Percentiles rank a stretch among this genome's conserved stretches.
These are phyloP conservation scores for Theretra japonica DNA, from an alignment of 2,888 invertebrate genomes.

Conservation along the genomic window DNA sequence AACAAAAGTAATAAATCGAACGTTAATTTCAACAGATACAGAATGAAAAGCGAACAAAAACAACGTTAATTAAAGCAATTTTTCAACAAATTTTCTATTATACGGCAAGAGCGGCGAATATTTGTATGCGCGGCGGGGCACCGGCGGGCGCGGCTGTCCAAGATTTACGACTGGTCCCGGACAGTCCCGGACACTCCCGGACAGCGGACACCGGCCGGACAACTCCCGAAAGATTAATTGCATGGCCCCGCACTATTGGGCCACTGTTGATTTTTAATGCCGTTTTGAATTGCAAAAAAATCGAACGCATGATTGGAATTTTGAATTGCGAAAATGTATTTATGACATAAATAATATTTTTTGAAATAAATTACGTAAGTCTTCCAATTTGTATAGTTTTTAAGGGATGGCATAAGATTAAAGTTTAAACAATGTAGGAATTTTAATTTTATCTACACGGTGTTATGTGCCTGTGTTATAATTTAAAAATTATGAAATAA, in stretches of 20 bases:
- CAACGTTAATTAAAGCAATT: constrained; percentile 38
- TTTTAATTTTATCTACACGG: too few relatives aligned
- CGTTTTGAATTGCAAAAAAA: constrained; percentile 41
- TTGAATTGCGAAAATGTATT: neutral
- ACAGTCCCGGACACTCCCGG: constrained; percentile 55
- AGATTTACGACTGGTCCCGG: constrained; percentile 60
- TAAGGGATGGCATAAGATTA: too few relatives aligned
- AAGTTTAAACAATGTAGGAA: too few relatives aligned
- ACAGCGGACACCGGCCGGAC: constrained; percentile 64
- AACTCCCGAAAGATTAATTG: constrained; percentile 74
- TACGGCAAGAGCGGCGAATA: constrained; percentile 51
- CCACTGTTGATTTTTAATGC: constrained; percentile 71
- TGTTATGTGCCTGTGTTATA: too few relatives aligned
- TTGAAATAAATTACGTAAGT: too few relatives aligned
- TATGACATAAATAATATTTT: neutral
- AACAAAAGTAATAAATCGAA: constrained; percentile 23
- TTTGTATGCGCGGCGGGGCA: constrained; percentile 69
- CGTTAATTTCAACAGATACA: constrained; percentile 22
- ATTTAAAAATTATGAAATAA: too few relatives aligned
- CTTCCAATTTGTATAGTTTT: too few relatives aligned
- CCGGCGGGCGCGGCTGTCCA: constrained; percentile 65
- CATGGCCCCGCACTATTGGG: constrained; percentile 59
- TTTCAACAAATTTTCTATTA: constrained; percentile 59
- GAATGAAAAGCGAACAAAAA: constrained; percentile 22
- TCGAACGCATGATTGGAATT: constrained; percentile 14